Conservation (phyloP, 2,797 vertebrate genomes). For the Myotis findleyi region DNA sequence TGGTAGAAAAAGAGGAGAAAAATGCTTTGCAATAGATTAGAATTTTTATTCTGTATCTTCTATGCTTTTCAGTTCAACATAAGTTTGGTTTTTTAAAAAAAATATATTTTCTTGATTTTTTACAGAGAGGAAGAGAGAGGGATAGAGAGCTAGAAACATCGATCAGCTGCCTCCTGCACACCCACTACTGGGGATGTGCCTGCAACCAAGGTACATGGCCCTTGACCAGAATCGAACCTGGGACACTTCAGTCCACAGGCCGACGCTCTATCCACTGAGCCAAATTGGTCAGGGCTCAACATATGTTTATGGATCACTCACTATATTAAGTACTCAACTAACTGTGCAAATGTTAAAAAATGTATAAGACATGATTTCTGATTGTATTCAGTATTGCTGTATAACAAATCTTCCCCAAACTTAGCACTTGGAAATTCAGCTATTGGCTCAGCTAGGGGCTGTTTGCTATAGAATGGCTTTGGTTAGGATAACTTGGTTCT, state of each 20-base stretch:
- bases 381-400: not conserved
- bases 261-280: no score
- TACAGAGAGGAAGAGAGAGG: no score
- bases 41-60: slow-evolving; percentile 24
- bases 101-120: no score
- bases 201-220: no score
- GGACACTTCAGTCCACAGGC: no score
- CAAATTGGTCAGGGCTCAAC: not conserved
- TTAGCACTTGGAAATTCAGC: not conserved
- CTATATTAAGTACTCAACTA: not conserved
- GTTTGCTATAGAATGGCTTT: not conserved
- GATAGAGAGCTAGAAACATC: no score
- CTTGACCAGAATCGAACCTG: no score
- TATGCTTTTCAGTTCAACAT: not conserved
- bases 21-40: not conserved
- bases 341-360: not conserved
- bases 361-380: not conserved
- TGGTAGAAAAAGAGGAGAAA: not conserved
- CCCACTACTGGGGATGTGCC: no score
- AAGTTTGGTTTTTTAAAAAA: not conserved
- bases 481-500: not conserved
- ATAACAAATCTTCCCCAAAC: not conserved
- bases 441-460: not conserved
- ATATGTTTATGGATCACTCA: not conserved
- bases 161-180: no score